Conservation (phyloP, 2,113 vertebrate genomes). For the Brevimyrus niger region DNA sequence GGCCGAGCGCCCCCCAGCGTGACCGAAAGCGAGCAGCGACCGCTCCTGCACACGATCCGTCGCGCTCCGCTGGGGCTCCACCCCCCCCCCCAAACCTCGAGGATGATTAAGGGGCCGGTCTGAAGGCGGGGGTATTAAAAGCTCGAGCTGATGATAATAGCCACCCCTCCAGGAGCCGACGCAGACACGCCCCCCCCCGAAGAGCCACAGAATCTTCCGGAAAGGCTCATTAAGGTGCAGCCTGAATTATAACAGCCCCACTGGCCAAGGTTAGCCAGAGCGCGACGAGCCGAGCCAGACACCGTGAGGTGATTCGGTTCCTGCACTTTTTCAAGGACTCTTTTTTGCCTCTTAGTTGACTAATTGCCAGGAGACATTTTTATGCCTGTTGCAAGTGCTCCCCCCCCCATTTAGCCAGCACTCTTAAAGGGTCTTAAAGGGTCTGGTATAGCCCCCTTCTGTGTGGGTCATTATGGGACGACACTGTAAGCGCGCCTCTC, state of each 20-base stretch:
- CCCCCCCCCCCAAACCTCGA: too few relatives aligned
- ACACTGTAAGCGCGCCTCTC: too few relatives aligned
- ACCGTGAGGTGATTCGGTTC: not conserved
- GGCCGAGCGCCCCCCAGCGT: too few relatives aligned
- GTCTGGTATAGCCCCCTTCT: not conserved
- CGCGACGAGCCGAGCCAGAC: too few relatives aligned
- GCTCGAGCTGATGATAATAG: constrained; percentile 11
- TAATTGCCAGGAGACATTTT: not conserved
- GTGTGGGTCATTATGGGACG: not conserved
- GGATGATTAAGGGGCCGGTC: not conserved
- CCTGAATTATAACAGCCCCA: not conserved
- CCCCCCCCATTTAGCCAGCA: not conserved
- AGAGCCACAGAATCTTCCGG: not conserved
- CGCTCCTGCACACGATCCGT: too few relatives aligned
- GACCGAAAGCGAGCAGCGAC: not conserved
- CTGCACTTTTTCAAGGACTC: not conserved
- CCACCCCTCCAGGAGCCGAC: not conserved
- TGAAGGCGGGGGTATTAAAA: not conserved
- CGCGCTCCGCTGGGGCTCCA: too few relatives aligned
- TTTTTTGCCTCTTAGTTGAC: not conserved
- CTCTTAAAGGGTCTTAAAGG: not conserved
- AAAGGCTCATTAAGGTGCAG: not conserved
- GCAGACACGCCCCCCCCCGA: not conserved
- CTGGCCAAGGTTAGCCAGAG: not conserved
- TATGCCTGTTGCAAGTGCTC: not conserved